Evolutionary conservation across 1,140 invertebrate genomes (phyloP).

Genomic region (Drosophila equinoxialis): DNA sequence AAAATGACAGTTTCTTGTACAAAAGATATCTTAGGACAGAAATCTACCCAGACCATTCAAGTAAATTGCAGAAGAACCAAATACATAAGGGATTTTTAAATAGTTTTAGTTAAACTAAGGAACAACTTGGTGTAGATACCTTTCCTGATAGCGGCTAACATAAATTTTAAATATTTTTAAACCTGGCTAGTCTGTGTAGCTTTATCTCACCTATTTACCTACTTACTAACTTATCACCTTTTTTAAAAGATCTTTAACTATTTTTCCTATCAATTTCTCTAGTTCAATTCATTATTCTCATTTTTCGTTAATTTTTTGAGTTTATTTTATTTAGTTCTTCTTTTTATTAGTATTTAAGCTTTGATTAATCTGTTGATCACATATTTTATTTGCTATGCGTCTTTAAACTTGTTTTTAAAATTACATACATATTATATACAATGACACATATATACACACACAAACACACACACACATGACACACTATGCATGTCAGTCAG

Average conservation of each 20-base stretch:
- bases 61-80: no score
- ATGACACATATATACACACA: slow-evolving; percentile 25
- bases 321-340: slow-evolving; percentile 1
- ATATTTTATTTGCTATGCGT: slow-evolving; percentile 72
- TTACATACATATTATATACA: slow-evolving; percentile 20
- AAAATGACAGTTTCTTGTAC: no score
- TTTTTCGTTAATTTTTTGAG: not conserved
- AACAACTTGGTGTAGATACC: not conserved
- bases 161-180: no score
- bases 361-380: slow-evolving; percentile 35
- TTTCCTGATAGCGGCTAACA: no score
- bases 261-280: slow-evolving; percentile 46
- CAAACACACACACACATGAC: slow-evolving; percentile 29
- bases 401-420: slow-evolving; percentile 56
- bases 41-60: no score
- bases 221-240: slow-evolving; percentile 36
- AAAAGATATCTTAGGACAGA: no score
- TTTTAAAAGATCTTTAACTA: slow-evolving; percentile 39
- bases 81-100: not conserved
- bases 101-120: not conserved
- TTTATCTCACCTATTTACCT: slow-evolving; percentile 30
- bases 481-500: slow-evolving; percentile 56
- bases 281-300: slow-evolving; percentile 49
- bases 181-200: slow-evolving; percentile 42
- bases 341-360: slow-evolving; percentile 52